These are phyloP conservation scores for Thamnophis elegans DNA, from an alignment of 2,797 vertebrate species.

Conservation along the genomic window DNA sequence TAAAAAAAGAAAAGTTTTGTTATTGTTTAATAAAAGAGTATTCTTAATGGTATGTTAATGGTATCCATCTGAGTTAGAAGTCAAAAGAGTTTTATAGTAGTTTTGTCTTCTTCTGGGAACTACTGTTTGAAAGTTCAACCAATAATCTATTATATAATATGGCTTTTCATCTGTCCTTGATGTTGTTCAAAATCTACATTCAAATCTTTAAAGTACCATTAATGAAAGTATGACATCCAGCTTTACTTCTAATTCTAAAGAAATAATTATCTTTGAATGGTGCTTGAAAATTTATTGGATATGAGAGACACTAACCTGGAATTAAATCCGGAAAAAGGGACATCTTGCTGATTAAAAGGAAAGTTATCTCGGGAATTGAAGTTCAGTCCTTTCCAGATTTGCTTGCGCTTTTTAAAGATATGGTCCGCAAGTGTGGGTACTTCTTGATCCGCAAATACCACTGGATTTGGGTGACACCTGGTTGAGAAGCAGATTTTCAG, in stretches of 20 bases:
- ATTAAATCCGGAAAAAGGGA: neutral
- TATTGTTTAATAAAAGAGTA: conserved; percentile 1
- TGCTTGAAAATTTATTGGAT: neutral
- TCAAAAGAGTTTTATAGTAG: neutral
- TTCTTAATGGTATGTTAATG: neutral
- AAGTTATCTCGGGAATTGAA: neutral
- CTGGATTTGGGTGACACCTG: neutral
- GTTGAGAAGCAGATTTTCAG: neutral
- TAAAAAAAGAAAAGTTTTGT: neutral
- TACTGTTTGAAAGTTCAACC: neutral
- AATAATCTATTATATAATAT: neutral
- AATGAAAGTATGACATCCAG: neutral
- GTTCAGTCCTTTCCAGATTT: neutral
- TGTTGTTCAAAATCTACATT: neutral
- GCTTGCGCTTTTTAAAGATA: neutral
- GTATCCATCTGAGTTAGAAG: neutral
- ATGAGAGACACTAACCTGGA: neutral
- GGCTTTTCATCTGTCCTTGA: neutral
- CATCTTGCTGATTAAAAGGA: neutral
- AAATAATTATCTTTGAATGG: neutral
- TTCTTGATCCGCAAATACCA: neutral
- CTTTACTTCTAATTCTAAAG: neutral
- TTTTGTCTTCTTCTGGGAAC: neutral
- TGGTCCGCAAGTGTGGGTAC: neutral
- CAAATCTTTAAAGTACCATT: neutral